Evolutionary conservation across 1,140 invertebrate genomes (phyloP).

Genomic region (Lepidurus packardi): DNA sequence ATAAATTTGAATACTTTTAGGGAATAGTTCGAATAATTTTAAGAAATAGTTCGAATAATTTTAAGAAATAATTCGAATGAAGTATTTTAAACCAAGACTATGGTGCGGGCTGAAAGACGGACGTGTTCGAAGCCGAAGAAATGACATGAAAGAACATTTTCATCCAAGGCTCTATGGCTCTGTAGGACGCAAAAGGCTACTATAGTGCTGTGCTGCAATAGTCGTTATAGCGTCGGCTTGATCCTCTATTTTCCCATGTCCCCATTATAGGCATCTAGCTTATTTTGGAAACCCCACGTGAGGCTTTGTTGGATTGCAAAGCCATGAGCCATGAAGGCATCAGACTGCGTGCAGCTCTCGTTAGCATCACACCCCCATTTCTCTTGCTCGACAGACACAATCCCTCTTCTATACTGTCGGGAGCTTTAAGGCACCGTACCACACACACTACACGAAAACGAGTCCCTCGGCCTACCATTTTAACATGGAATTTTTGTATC

Average conservation of each 20-base stretch:
- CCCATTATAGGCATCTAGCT: constrained; percentile 18
- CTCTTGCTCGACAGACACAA: constrained; percentile 21
- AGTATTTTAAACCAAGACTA: too few relatives aligned
- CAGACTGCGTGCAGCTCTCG: constrained; percentile 20
- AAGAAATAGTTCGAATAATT: too few relatives aligned
- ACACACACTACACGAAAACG: neutral
- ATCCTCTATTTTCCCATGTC: constrained; percentile 21
- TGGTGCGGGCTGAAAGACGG: too few relatives aligned
- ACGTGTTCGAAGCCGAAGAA: neutral
- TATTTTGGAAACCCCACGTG: constrained; percentile 21
- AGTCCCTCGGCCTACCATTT: neutral
- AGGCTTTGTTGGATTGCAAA: constrained; percentile 21
- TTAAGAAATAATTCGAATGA: too few relatives aligned
- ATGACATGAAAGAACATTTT: neutral
- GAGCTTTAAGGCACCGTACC: constrained; percentile 2
- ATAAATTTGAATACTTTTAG: too few relatives aligned
- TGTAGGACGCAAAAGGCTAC: neutral
- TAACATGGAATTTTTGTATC: constrained; percentile 2
- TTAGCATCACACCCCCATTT: constrained; percentile 21
- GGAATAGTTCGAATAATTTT: too few relatives aligned
- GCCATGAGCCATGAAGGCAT: constrained; percentile 20
- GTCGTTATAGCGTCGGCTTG: constrained; percentile 13
- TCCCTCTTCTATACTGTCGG: constrained; percentile 21
- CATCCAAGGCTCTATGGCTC: neutral
- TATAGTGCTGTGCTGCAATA: constrained; percentile 5